Percentiles rank a stretch among this genome's conserved stretches.
Evolutionary conservation across 1,140 invertebrate species (phyloP).

Genomic region (Conus betulinus): DNA sequence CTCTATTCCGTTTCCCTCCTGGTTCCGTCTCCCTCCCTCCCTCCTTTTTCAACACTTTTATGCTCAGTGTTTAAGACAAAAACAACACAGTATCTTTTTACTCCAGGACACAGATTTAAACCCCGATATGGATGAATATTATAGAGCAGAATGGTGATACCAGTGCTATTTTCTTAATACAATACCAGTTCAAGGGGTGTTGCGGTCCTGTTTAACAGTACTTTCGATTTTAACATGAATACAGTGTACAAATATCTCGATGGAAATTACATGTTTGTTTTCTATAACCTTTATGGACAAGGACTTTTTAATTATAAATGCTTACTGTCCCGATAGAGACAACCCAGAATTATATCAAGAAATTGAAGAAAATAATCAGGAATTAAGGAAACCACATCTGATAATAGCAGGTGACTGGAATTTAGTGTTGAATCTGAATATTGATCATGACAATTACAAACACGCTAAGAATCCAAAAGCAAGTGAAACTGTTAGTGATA

Average conservation of each 20-base stretch:
- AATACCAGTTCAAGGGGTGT: slow-evolving; percentile 45
- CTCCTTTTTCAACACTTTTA: no score
- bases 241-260: not conserved
- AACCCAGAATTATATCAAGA: slow-evolving; percentile 37
- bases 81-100: not conserved
- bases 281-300: not conserved
- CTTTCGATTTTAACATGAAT: not conserved
- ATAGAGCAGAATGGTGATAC: slow-evolving; percentile 40
- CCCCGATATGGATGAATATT: slow-evolving; percentile 30
- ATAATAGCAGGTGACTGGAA: slow-evolving; percentile 41
- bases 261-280: not conserved
- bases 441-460: slow-evolving; percentile 40
- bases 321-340: slow-evolving; percentile 12
- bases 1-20: no score
- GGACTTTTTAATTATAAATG: not conserved
- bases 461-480: slow-evolving; percentile 38
- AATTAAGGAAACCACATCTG: slow-evolving; percentile 21
- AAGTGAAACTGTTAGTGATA: slow-evolving; percentile 21
- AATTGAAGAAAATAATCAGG: slow-evolving; percentile 23
- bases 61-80: no score
- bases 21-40: no score
- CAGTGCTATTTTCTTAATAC: slow-evolving; percentile 33
- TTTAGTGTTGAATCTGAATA: slow-evolving; percentile 35
- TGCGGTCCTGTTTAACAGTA: slow-evolving; percentile 10
- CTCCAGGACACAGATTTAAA: slow-evolving; percentile 46